Conservation (phyloP, 2,888 invertebrate genomes). For the Drosophila antonietae region DNA sequence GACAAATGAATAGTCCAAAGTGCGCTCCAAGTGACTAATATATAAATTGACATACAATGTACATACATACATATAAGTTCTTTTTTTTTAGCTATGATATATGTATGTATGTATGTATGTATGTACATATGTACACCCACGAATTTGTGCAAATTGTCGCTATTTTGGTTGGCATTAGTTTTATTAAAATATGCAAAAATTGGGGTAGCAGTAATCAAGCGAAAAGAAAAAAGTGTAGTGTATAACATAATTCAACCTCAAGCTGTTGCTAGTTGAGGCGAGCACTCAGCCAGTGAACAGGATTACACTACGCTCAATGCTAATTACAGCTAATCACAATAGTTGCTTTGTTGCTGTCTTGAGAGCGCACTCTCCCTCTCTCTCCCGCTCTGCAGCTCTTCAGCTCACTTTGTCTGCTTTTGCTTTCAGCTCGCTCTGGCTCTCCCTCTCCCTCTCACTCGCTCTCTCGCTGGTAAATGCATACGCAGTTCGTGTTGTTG, state of each 20-base stretch:
- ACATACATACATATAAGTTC: not conserved
- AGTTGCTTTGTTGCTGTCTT: not conserved
- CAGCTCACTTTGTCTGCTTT: not conserved
- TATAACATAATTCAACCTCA: not conserved
- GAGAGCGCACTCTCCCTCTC: not conserved
- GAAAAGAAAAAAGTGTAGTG: not conserved
- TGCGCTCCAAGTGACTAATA: not conserved
- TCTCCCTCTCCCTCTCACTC: not conserved
- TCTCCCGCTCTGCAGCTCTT: not conserved
- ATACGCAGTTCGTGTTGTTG: constrained; percentile 36
- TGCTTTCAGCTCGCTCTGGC: not conserved
- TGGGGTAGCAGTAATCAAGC: not conserved
- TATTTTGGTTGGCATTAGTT: constrained; percentile 10
- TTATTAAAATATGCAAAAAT: constrained; percentile 10
- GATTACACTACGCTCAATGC: constrained; percentile 4
- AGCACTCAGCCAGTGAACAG: not conserved
- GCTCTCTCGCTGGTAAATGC: constrained; percentile 18
- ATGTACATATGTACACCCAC: not conserved
- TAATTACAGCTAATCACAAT: constrained; percentile 4
- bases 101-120: too few relatives aligned
- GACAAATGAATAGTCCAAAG: constrained; percentile 2
- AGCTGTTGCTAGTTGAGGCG: not conserved
- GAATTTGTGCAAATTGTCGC: constrained; percentile 17
- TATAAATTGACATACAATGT: not conserved
- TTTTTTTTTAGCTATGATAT: not conserved